Evolutionary conservation across 2,888 invertebrate genomes (phyloP).

Genomic region (Athripsodes cinereus): DNA sequence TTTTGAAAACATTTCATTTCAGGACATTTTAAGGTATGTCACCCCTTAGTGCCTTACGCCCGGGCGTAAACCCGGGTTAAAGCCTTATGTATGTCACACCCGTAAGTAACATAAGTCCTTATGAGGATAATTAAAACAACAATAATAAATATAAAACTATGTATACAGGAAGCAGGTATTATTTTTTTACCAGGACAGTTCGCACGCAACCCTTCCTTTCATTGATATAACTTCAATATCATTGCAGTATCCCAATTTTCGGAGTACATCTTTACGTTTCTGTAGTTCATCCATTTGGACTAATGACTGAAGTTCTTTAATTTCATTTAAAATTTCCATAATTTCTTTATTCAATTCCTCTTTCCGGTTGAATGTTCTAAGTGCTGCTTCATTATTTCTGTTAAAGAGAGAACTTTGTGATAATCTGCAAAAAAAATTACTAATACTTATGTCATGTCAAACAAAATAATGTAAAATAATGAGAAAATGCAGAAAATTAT

Average conservation of each 20-base stretch:
- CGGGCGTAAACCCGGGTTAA: too few species aligned
- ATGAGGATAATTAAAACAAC: too few species aligned
- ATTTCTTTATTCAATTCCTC: slow-evolving; percentile 52
- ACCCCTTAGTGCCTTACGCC: too few species aligned
- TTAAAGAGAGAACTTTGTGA: slow-evolving; percentile 4
- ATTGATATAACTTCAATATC: slow-evolving; percentile 90
- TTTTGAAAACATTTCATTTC: too few species aligned
- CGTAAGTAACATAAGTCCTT: too few species aligned
- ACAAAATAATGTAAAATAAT: not conserved
- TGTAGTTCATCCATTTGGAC: slow-evolving; percentile 96
- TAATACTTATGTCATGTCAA: too few species aligned
- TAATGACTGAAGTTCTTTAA: slow-evolving; percentile 76
- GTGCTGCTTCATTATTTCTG: slow-evolving; percentile 1
- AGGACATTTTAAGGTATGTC: too few species aligned
- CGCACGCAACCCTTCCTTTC: slow-evolving; percentile 98
- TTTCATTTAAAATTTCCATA: slow-evolving; percentile 55
- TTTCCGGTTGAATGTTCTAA: slow-evolving; percentile 39
- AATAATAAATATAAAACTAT: too few species aligned
- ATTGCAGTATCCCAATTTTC: slow-evolving; percentile 89
- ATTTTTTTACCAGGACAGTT: slow-evolving; percentile 82
- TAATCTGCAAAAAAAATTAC: slow-evolving; percentile 9
- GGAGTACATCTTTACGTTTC: slow-evolving; percentile 86
- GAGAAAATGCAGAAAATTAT: not conserved
- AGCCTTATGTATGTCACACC: not conserved
- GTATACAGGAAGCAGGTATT: too few species aligned